phyloP scores from a whole-genome alignment of 2,797 vertebrate genomes.

The Crotalus adamanteus region DNA sequence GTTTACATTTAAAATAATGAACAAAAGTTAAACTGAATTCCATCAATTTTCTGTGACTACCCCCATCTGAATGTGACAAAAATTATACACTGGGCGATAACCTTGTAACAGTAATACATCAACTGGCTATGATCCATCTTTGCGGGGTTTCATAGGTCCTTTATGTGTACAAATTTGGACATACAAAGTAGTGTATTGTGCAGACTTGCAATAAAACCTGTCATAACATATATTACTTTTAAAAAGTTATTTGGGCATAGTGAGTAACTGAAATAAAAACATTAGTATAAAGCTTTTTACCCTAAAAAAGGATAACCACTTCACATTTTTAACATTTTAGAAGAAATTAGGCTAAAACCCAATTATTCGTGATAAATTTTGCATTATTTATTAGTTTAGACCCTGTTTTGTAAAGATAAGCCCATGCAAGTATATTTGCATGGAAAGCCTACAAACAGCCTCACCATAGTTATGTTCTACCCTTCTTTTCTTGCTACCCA shows the following conservation, averaged over 20 bases:
- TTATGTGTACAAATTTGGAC: not conserved
- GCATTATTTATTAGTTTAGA: not conserved
- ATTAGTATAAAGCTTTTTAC: not conserved
- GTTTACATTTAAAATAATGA: not conserved
- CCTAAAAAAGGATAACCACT: not conserved
- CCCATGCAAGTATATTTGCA: not conserved
- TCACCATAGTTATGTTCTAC: not conserved
- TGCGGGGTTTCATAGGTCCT: not conserved
- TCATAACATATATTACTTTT: not conserved
- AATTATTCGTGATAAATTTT: not conserved
- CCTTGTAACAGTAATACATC: not conserved
- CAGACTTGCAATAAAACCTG: not conserved
- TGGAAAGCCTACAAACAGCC: not conserved
- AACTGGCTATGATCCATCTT: not conserved
- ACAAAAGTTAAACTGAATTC: not conserved
- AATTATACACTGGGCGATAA: not conserved
- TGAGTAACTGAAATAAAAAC: not conserved
- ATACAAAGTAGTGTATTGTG: not conserved
- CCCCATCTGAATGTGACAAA: not conserved
- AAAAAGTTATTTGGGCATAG: not conserved
- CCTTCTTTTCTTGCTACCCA: not conserved
- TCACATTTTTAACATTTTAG: not conserved
- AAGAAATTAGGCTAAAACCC: conserved; percentile 2
- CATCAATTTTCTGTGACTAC: not conserved
- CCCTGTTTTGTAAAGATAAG: not conserved